These are phyloP conservation scores for Epirrhoe alternata DNA, from an alignment of 2,888 invertebrate genomes.

Conservation along the genomic window DNA sequence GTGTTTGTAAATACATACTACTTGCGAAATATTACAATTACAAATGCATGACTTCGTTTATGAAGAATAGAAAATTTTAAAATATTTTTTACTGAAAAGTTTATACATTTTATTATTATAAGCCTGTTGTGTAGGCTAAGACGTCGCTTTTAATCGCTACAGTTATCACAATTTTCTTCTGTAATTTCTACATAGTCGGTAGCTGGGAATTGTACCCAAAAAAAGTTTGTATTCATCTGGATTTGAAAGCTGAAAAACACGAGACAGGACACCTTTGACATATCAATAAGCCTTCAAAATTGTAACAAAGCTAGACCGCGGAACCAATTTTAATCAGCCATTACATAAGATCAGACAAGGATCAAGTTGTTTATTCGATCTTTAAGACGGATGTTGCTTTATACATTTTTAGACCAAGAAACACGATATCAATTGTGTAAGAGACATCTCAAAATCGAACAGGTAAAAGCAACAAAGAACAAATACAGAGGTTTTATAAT, in stretches of 20 bases:
- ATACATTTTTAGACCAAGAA: conserved; percentile 15
- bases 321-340: conserved; percentile 14
- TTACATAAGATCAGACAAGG: conserved; percentile 15
- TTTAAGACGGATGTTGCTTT: conserved; percentile 40
- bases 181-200: background rate
- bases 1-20: conserved; percentile 19
- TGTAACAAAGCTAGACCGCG: background rate
- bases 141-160: too few species aligned
- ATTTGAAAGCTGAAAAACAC: background rate
- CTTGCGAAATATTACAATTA: too few species aligned
- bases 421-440: conserved; percentile 34
- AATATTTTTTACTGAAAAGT: too few species aligned
- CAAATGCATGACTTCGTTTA: too few species aligned
- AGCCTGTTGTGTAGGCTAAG: too few species aligned
- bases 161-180: too few species aligned
- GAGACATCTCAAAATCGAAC: conserved; percentile 41
- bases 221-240: background rate
- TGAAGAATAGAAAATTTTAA: too few species aligned
- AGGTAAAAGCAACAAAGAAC: conserved; percentile 55
- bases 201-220: background rate
- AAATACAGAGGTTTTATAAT: conserved; percentile 54
- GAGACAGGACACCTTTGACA: conserved; percentile 1
- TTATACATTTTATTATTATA: too few species aligned
- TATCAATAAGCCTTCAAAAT: conserved; percentile 7
- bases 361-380: conserved; percentile 28